Base-by-base conservation (phyloP, 1,140 invertebrate genomes). In the Tribolium madens region DNA sequence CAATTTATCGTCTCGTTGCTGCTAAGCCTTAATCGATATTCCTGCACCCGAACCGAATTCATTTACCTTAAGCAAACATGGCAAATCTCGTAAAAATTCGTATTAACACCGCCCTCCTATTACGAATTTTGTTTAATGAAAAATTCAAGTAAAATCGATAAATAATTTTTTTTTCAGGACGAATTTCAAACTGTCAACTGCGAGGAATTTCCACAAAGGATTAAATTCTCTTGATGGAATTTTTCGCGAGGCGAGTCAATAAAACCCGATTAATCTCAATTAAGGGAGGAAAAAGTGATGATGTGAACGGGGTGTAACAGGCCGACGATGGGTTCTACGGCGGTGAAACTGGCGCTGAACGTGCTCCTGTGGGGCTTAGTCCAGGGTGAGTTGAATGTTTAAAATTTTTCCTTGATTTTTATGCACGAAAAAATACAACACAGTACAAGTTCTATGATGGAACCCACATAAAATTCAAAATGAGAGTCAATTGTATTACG, bases 171-270 rank as follows among this genome's bases (percentile, higher is more conserved):
- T 50, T 50, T 50, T 13, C 48, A 15, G 57, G 57, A 60, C 21
- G 26, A 64, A 33, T 64, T 33, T 64, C 57, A 64, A 64, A 64
- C 57, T 33, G 57, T 31, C 57, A 33, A 64, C 10, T n/a, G 57
- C 9, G n/a, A 13, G 21, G 21, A 64, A 64, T 64, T 64, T 33
- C 57, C 21, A 33, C 57, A 1, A 33, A 31, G 12, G 3, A 33
- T 64, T 64, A 64, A 64, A 64, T 33, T 64, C 26, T 64, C 57
- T 64, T 64, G 57, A 57, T 57, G 52, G 52, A 33, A 64, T 64
- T 64, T 64, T 64, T 64, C 26, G 26, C 57, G 26, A 9, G 21
- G 1, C 57, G 57, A 64, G 21, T 64, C 57, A 33, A 64, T 64
- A 13, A 33, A 33, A 64, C 21, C 10, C 57, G 26, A 36, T 64